Evolutionary conservation across 2,797 vertebrate species (phyloP).

Genomic region (Clamator glandarius): DNA sequence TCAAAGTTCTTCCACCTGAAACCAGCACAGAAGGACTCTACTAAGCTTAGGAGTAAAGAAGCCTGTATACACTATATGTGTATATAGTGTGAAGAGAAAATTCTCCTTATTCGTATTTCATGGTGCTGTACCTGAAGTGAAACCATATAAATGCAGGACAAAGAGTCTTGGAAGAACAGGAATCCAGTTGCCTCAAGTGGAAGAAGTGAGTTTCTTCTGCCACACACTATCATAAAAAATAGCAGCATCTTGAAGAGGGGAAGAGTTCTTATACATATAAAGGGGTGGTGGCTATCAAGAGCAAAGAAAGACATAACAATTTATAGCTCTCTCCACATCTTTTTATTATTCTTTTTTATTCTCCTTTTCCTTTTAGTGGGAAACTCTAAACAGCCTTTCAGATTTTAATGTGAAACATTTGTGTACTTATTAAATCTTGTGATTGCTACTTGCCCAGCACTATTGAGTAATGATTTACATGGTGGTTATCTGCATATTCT

Average conservation of each 20-base stretch:
- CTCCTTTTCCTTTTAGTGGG: background rate
- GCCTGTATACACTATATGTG: fast-evolving
- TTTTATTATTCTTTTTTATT: background rate
- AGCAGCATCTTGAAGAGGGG: background rate
- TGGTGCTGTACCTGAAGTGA: no score
- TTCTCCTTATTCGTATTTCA: background rate
- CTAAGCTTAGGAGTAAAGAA: background rate
- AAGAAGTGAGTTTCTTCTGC: background rate
- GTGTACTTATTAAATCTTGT: background rate
- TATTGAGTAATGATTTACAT: constrained; percentile 33
- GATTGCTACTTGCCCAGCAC: constrained; percentile 13
- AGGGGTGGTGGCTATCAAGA: background rate
- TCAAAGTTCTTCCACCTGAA: background rate
- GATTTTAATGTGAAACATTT: constrained; percentile 50
- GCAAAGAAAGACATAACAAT: background rate
- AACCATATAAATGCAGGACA: background rate
- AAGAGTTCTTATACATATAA: background rate
- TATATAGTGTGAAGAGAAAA: background rate
- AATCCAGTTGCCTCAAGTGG: fast-evolving
- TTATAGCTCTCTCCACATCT: background rate
- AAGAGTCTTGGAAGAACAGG: background rate
- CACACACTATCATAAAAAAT: background rate
- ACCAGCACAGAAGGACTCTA: background rate
- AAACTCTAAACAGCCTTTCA: background rate
- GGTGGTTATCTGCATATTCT: background rate